phyloP scores from a whole-genome alignment of 2,888 invertebrate genomes.

The Leptopilina myrica region DNA sequence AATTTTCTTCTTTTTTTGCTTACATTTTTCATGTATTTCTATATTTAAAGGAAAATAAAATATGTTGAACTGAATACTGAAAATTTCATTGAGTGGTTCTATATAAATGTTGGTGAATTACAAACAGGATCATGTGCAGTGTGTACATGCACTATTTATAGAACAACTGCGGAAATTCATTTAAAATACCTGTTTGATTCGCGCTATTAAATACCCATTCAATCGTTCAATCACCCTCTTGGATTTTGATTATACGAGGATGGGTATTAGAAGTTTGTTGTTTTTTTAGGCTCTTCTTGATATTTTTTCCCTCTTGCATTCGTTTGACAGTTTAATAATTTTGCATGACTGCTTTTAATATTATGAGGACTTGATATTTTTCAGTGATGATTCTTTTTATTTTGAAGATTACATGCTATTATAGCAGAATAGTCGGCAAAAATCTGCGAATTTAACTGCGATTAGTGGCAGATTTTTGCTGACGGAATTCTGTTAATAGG shows the following conservation, averaged over 20 bases:
- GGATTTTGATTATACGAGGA: neutral
- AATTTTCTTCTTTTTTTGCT: no score
- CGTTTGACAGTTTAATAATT: no score
- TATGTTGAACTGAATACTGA: no score
- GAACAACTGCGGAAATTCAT: slow-evolving; percentile 24
- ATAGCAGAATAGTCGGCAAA: no score
- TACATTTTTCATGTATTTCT: neutral
- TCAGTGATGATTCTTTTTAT: no score
- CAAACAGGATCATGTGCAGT: neutral
- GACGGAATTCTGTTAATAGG: no score
- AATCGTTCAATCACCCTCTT: slow-evolving; percentile 28
- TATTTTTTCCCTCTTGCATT: neutral
- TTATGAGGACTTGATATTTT: no score
- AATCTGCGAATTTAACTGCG: no score
- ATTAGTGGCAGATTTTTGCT: no score
- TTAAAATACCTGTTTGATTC: slow-evolving; percentile 32
- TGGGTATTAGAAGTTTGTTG: neutral
- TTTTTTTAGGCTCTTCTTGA: neutral
- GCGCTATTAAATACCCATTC: slow-evolving; percentile 19
- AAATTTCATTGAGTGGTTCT: neutral
- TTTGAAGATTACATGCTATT: no score
- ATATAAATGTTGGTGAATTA: neutral
- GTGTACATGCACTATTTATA: slow-evolving; percentile 11
- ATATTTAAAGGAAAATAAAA: neutral
- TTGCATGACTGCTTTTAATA: no score